A percentile compares a stretch with the other conserved stretches of the same genome.
These are phyloP conservation scores for Aethes cnicana DNA, from an alignment of 2,888 invertebrate species.

Conservation along the genomic window DNA sequence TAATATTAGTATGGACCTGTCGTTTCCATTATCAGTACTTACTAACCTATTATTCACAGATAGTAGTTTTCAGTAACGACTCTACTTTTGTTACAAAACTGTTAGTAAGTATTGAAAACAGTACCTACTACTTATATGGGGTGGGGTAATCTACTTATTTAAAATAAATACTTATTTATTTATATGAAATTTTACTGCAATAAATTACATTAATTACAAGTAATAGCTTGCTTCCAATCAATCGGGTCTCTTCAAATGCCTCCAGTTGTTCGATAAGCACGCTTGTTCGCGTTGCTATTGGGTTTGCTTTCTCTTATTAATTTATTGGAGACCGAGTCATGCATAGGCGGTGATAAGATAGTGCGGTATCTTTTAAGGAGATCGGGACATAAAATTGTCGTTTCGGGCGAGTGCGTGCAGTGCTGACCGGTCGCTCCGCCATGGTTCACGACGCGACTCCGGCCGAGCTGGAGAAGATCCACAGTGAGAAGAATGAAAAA, in stretches of 20 bases:
- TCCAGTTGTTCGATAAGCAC: not conserved
- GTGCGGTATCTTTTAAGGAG: conserved; percentile 25
- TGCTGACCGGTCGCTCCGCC: conserved; percentile 42
- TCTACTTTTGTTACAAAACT: too few relatives aligned
- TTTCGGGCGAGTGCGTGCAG: conserved; percentile 47
- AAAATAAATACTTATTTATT: too few relatives aligned
- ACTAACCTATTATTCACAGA: too few relatives aligned
- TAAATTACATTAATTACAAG: too few relatives aligned
- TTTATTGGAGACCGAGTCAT: not conserved
- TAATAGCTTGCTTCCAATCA: not conserved
- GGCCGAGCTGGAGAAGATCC: conserved; percentile 63
- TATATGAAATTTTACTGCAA: too few relatives aligned
- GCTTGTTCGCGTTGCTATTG: conserved; percentile 5
- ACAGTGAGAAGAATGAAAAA: conserved; percentile 51
- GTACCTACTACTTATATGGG: too few relatives aligned
- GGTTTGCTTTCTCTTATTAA: conserved; percentile 15
- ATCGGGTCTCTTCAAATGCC: not conserved
- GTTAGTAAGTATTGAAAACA: too few relatives aligned
- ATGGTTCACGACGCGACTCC: conserved; percentile 55
- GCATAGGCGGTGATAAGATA: conserved; percentile 25
- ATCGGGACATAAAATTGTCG: conserved; percentile 41
- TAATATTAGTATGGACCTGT: too few relatives aligned
- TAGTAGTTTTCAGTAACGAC: too few relatives aligned
- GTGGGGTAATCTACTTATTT: too few relatives aligned
- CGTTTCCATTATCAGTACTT: too few relatives aligned